These are phyloP conservation scores for Rissa tridactyla DNA, from an alignment of 2,113 vertebrate genomes.

Conservation along the genomic window DNA sequence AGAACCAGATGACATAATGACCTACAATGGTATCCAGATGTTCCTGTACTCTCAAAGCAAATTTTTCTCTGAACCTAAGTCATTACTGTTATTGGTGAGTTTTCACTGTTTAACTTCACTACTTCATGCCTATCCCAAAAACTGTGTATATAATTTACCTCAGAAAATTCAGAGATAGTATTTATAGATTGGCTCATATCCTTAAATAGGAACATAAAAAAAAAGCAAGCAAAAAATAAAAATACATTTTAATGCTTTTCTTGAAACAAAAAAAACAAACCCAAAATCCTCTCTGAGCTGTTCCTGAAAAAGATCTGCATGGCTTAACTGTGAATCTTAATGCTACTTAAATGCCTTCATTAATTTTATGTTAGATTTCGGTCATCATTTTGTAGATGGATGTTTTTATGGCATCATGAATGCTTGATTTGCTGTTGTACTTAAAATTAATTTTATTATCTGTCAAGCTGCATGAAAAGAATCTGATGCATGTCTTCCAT, in stretches of 20 bases:
- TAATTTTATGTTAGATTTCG: constrained; percentile 42
- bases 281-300: not conserved
- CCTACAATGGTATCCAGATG: not conserved
- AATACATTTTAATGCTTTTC: not conserved
- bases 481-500: not conserved
- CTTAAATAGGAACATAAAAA: not conserved
- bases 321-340: constrained; percentile 21
- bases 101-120: not conserved
- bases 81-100: not conserved
- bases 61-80: not conserved
- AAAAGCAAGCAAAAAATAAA: not conserved
- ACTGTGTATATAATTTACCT: not conserved
- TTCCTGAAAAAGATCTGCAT: not conserved
- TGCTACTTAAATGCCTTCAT: not conserved
- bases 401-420: constrained; percentile 42
- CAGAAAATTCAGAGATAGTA: not conserved
- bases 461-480: not conserved
- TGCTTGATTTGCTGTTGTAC: constrained; percentile 17
- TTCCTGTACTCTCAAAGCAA: not conserved
- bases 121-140: not conserved
- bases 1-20: not conserved
- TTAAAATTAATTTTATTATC: constrained; percentile 17
- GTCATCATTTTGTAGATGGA: not conserved
- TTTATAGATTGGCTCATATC: not conserved
- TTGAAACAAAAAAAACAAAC: not conserved